phyloP scores from a whole-genome alignment of 2,113 vertebrate genomes.

The Planiliza haematocheilus region DNA sequence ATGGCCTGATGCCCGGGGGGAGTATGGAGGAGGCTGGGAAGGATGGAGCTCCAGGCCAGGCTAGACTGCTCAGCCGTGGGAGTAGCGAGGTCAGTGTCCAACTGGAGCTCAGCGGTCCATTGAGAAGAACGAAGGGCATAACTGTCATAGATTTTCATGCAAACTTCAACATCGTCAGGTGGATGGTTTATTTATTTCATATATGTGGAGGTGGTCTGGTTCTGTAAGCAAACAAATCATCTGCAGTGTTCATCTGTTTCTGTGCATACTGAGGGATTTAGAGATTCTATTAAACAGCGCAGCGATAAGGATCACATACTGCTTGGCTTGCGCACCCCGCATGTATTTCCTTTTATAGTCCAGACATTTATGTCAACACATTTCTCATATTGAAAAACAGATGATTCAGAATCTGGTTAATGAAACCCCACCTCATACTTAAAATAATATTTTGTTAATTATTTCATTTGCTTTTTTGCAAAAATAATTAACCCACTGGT shows the following conservation, averaged over 20 bases:
- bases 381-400: not conserved
- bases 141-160: conserved; percentile 36
- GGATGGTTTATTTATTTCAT: conserved; percentile 54
- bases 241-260: not conserved
- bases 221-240: conserved; percentile 16
- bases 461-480: too few relatives aligned
- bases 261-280: not conserved
- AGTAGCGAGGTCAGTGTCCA: conserved; percentile 50
- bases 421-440: too few relatives aligned
- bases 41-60: conserved; percentile 58
- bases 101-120: conserved; percentile 41
- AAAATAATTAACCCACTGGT: too few relatives aligned
- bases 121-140: conserved; percentile 51
- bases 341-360: conserved; percentile 24
- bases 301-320: not conserved
- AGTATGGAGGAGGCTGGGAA: conserved; percentile 69
- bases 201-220: conserved; percentile 30
- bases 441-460: too few relatives aligned
- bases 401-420: not conserved
- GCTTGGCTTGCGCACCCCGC: not conserved
- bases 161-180: conserved; percentile 46
- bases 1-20: conserved; percentile 61
- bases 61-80: conserved; percentile 63
- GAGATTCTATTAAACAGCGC: not conserved
- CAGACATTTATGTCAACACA: conserved; percentile 14